These are phyloP conservation scores for Serinus canaria DNA, from an alignment of 2,113 vertebrate genomes.

Conservation along the genomic window DNA sequence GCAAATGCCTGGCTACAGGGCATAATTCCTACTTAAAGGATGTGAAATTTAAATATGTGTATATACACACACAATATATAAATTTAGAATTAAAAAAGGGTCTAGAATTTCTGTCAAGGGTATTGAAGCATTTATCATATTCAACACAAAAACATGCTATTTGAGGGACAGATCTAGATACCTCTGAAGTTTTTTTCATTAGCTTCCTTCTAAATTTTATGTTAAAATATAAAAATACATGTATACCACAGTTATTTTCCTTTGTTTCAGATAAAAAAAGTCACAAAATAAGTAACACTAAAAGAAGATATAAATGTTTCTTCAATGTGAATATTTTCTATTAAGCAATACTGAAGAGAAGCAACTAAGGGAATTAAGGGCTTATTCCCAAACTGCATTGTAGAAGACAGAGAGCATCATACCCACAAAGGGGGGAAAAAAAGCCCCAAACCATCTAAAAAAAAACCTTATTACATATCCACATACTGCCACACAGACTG, in stretches of 20 bases:
- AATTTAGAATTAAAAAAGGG: background rate
- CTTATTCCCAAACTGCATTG: background rate
- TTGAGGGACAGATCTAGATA: background rate
- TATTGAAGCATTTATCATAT: background rate
- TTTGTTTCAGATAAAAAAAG: background rate
- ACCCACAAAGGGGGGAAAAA: accelerated
- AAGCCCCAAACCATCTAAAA: background rate
- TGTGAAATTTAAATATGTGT: background rate
- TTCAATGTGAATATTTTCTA: no score
- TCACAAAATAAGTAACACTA: background rate
- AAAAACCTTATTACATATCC: background rate
- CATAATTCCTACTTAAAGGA: background rate
- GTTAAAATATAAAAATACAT: background rate
- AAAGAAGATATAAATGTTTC: background rate
- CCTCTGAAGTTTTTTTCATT: background rate
- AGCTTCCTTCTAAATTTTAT: background rate
- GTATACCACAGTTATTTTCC: background rate
- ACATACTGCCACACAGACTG: background rate
- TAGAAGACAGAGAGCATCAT: background rate
- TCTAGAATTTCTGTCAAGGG: background rate
- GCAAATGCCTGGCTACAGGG: background rate
- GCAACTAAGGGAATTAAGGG: background rate
- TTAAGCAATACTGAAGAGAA: background rate
- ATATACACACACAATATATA: no score
- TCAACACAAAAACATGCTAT: background rate